These are phyloP conservation scores for Beris morrisii DNA, from an alignment of 2,888 invertebrate species.

Conservation along the genomic window DNA sequence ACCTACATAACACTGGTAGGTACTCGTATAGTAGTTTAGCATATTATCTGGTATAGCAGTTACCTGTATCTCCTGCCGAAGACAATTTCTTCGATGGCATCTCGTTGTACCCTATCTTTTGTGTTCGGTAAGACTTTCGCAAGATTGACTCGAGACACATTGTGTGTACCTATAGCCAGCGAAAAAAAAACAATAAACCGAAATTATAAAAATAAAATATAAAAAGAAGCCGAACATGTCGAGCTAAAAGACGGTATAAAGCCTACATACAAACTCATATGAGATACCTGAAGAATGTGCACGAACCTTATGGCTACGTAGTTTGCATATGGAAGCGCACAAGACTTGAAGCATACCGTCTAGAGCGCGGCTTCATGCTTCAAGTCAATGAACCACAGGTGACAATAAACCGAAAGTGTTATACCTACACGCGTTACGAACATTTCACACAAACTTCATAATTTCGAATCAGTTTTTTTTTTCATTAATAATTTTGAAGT, in stretches of 20 bases:
- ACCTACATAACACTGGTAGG: no score
- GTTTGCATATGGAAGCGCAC: conserved; percentile 12
- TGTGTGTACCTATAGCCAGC: background rate
- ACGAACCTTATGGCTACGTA: conserved; percentile 24
- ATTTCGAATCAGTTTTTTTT: no score
- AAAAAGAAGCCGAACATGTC: conserved; percentile 26
- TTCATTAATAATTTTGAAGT: no score
- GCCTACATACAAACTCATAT: conserved; percentile 14
- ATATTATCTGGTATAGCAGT: no score
- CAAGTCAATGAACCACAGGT: conserved; percentile 29
- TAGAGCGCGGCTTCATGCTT: background rate
- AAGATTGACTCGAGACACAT: conserved; percentile 9
- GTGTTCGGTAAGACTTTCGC: background rate
- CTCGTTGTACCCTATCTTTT: background rate
- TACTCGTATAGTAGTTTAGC: background rate
- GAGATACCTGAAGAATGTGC: conserved; percentile 20
- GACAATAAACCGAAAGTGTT: conserved; percentile 17
- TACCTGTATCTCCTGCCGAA: background rate
- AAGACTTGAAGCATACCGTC: background rate
- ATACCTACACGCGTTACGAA: background rate
- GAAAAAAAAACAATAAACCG: background rate
- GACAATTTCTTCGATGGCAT: background rate
- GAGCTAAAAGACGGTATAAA: conserved; percentile 26
- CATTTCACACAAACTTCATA: background rate
- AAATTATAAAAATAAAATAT: conserved; percentile 8